Evolutionary conservation across 2,113 vertebrate species (phyloP).

Genomic region (Prietella phreatophila): DNA sequence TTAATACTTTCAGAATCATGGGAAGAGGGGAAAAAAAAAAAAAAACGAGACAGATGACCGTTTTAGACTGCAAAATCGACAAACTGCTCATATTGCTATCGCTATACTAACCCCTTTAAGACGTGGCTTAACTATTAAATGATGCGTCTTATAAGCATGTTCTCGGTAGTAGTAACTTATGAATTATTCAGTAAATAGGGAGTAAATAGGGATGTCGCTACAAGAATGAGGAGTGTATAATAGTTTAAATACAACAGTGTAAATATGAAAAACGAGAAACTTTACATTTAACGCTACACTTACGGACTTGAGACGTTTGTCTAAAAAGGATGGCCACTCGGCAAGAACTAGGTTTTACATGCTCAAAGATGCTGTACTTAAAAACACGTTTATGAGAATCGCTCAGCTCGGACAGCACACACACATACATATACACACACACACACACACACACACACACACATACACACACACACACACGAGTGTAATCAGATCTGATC

Average conservation of each 20-base stretch:
- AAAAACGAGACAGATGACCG: constrained; percentile 68
- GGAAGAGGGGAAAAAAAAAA: constrained; percentile 58
- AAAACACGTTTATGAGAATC: background rate
- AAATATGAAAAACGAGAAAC: background rate
- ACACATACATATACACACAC: too few species aligned
- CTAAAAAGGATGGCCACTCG: background rate
- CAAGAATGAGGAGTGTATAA: too few species aligned
- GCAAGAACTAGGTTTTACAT: background rate
- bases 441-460: too few species aligned
- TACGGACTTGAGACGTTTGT: background rate
- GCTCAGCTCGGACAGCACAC: background rate
- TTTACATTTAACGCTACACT: background rate
- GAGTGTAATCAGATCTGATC: constrained; percentile 30
- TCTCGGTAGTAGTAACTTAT: background rate
- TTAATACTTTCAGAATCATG: constrained; percentile 73
- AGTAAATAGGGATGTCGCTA: background rate
- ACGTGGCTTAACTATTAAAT: background rate
- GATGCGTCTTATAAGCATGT: background rate
- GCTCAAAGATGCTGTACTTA: background rate
- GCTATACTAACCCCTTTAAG: constrained; percentile 13
- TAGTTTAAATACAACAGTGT: background rate
- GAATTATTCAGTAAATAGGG: background rate
- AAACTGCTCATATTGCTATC: constrained; percentile 2
- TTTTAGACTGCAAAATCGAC: constrained; percentile 52
- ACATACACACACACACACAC: background rate